Evolutionary conservation across 2,113 vertebrate genomes (phyloP), one percentile per base, ranked within the genome.

Genomic region (Lophochroa leadbeateri): DNA sequence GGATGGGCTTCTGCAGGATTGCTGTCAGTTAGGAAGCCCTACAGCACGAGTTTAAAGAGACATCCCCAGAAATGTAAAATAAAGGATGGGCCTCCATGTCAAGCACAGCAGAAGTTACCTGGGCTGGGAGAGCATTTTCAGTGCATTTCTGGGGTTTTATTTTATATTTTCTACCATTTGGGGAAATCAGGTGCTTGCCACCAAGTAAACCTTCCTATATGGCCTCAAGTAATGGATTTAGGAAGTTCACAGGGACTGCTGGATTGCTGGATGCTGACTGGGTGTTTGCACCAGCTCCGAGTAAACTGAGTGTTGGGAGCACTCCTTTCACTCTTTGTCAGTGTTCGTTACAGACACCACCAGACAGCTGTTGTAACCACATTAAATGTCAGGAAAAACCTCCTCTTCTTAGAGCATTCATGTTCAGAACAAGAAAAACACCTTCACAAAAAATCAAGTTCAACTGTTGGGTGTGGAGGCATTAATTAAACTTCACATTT

Each of bases 291-390:
- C 2, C 6, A 20, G 39, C 55, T 53, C 20, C 6, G 2, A 47
- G 61, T 20, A 44, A 24, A 6, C 11, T 11, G 15, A 49, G 58
- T 0, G 16, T 6, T 33, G 15, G 58, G 61, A 82, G 43, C 39
- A 0, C 25, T 2, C 11, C 24, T 5, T 3, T 7, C 35, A 15
- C 81, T 39, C n/a, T 67, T 7, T 2, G 8, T 10, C 18, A 14
- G 3, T 0, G 28, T 2, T 17, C 4, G 0, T 3, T 1, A 25
- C 2, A 11, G 81, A 9, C 49, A 71, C 6, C 57, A 37, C 31
- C 58, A 23, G 31, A 7, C 21, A 41, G 39, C 33, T 44, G 7
- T 0, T 24, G 43, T 1, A 31, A 31, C 31, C 25, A 35, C 31
- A 9, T 9, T 3, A 3, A 31, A 3, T 0, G 7, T 4, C 87